These are phyloP conservation scores for Bombus confusus DNA, from an alignment of 1,140 invertebrate species.

Conservation along the genomic window DNA sequence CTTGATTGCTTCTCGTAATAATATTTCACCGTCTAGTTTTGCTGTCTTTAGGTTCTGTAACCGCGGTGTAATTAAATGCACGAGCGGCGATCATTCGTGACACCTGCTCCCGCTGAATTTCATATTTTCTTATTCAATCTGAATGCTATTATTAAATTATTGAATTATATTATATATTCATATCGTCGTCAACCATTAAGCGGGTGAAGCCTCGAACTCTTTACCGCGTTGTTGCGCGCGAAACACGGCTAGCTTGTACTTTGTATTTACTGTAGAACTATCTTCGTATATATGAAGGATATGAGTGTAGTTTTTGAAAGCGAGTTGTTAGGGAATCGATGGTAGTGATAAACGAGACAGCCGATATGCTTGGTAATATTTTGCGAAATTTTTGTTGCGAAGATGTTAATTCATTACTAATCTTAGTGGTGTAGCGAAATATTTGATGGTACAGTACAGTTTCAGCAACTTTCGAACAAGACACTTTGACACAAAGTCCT, in stretches of 20 bases:
- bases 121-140: not conserved
- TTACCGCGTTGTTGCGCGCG: not conserved
- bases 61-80: not conserved
- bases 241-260: not conserved
- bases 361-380: not conserved
- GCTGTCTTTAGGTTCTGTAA: not conserved
- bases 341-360: not conserved
- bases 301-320: not conserved
- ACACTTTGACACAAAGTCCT: too few species aligned
- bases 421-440: too few species aligned
- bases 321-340: not conserved
- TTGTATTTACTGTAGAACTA: not conserved
- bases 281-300: not conserved
- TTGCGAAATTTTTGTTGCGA: too few species aligned
- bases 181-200: not conserved
- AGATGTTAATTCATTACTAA: too few species aligned
- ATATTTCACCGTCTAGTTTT: not conserved
- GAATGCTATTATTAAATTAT: constrained; percentile 4
- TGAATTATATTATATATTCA: not conserved
- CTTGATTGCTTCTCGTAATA: not conserved
- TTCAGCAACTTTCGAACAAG: too few species aligned
- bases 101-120: not conserved
- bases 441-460: too few species aligned
- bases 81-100: not conserved
- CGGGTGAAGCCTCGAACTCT: not conserved